A percentile compares a stretch with the other conserved stretches of the same genome.
These are phyloP conservation scores for Ciconia boyciana DNA, from an alignment of 2,113 vertebrate species.

Conservation along the genomic window DNA sequence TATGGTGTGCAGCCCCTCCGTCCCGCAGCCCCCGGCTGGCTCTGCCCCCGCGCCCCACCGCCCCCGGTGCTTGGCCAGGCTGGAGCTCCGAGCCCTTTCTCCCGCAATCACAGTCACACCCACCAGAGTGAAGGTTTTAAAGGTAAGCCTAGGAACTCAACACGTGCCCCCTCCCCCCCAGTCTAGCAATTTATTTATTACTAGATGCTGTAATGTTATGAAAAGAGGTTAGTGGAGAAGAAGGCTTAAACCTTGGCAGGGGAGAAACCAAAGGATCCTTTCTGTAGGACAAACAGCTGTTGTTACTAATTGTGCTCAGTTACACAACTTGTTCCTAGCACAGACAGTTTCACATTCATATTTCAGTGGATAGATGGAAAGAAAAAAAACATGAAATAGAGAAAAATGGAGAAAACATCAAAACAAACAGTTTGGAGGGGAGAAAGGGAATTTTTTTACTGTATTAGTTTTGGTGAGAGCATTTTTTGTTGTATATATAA, in stretches of 20 bases:
- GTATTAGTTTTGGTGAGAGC: background rate
- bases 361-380: background rate
- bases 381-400: background rate
- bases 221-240: background rate
- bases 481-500: background rate
- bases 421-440: background rate
- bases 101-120: background rate
- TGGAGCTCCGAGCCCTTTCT: background rate
- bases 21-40: background rate
- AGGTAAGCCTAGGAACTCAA: background rate
- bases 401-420: background rate
- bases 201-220: background rate
- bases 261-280: background rate
- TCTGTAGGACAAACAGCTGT: background rate
- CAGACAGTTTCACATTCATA: background rate
- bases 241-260: background rate
- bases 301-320: background rate
- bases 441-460: background rate
- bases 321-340: background rate
- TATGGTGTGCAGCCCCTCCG: background rate
- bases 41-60: background rate
- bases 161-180: rapidly evolving
- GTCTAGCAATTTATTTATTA: background rate
- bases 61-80: background rate
- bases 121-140: background rate